phyloP scores from a whole-genome alignment of 2,888 invertebrate species.

The Blera fallax region DNA sequence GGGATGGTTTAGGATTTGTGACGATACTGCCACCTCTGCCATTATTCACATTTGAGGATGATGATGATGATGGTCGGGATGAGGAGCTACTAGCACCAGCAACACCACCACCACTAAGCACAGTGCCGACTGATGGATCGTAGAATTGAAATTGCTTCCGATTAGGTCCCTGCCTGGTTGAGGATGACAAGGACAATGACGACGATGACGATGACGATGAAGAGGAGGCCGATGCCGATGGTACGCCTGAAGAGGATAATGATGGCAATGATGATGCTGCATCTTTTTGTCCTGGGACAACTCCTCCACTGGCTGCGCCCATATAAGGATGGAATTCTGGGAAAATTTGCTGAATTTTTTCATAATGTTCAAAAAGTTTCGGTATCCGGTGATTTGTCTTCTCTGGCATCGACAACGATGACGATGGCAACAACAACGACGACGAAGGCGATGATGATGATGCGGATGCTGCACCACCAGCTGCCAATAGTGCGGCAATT shows the following conservation, averaged over 20 bases:
- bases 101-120: slow-evolving; percentile 38
- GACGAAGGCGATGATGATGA: slow-evolving; percentile 29
- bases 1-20: slow-evolving; percentile 79
- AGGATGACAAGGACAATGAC: slow-evolving; percentile 45
- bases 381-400: slow-evolving; percentile 84
- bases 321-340: slow-evolving; percentile 85
- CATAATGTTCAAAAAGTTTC: slow-evolving; percentile 88
- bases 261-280: slow-evolving; percentile 66
- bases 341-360: slow-evolving; percentile 90
- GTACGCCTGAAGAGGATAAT: slow-evolving; percentile 47
- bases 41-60: slow-evolving; percentile 50
- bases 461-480: slow-evolving; percentile 44
- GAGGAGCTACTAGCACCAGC: slow-evolving; percentile 48
- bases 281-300: slow-evolving; percentile 55
- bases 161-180: slow-evolving; percentile 59
- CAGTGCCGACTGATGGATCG: slow-evolving; percentile 63
- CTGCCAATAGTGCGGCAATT: slow-evolving; percentile 37
- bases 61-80: slow-evolving; percentile 12
- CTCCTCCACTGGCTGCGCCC: slow-evolving; percentile 66
- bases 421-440: slow-evolving; percentile 48
- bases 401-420: slow-evolving; percentile 57
- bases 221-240: slow-evolving; percentile 40
- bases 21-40: slow-evolving; percentile 72
- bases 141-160: slow-evolving; percentile 73
- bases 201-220: slow-evolving; percentile 47